These are phyloP conservation scores for Bombus waltoni DNA, from an alignment of 1,140 invertebrate species.

Conservation along the genomic window DNA sequence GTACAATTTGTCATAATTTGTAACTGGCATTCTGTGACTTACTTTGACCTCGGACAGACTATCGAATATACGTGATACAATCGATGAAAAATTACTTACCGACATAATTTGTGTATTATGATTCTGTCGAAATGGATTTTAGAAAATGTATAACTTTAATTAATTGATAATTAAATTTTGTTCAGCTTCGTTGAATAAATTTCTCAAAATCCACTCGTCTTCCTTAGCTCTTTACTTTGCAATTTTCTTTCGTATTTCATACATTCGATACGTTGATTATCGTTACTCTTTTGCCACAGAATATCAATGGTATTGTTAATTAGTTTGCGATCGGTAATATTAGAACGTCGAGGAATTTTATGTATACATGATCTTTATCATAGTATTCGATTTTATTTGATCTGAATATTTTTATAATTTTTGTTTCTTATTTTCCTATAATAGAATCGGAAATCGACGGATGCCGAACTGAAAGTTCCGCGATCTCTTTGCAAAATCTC, in stretches of 20 bases:
- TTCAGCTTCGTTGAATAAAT: not conserved
- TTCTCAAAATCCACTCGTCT: not conserved
- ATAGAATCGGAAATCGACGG: conserved; percentile 72
- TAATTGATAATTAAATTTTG: no score
- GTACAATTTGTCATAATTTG: no score
- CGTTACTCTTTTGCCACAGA: not conserved
- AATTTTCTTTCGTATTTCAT: not conserved
- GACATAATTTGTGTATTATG: not conserved
- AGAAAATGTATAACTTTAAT: not conserved
- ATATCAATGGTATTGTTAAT: not conserved
- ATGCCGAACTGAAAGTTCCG: conserved; percentile 83
- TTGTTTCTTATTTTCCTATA: not conserved
- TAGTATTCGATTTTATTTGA: not conserved
- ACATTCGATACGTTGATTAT: not conserved
- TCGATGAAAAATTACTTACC: not conserved
- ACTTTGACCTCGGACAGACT: no score
- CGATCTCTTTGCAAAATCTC: conserved; percentile 83
- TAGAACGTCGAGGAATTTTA: not conserved
- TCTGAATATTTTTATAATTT: not conserved
- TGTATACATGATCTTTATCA: not conserved
- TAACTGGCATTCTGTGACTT: no score
- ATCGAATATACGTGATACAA: not conserved
- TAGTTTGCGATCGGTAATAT: not conserved
- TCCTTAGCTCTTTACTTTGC: no score
- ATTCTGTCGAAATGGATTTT: not conserved